Conservation (phyloP, 2,888 invertebrate species). For the Tachina grossa region DNA sequence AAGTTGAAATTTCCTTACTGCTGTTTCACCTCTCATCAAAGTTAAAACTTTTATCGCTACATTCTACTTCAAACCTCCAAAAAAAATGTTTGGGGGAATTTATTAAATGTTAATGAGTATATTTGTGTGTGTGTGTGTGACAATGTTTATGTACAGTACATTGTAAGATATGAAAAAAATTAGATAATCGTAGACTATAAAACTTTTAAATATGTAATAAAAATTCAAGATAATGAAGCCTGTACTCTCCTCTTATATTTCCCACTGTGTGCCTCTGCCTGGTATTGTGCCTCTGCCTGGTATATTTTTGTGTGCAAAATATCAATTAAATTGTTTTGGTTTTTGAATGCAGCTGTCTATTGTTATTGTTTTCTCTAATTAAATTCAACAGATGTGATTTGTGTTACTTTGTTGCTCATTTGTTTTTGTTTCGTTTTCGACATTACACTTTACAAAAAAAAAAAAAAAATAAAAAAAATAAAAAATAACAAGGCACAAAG, state of each 20-base stretch:
- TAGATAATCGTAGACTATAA: no score
- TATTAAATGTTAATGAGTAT: constrained; percentile 1
- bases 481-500: no score
- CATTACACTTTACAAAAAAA: no score
- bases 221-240: no score
- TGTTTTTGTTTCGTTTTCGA: no score
- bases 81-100: not conserved
- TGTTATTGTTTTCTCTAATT: constrained; percentile 16
- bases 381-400: constrained; percentile 63
- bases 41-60: not conserved
- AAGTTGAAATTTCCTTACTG: not conserved
- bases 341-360: not conserved
- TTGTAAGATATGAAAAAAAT: no score
- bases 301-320: not conserved
- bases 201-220: no score
- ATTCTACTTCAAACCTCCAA: not conserved
- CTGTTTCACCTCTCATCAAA: not conserved
- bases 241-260: not conserved
- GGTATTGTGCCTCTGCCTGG: not conserved
- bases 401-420: not conserved
- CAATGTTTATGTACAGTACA: not conserved
- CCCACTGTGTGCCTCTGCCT: not conserved
- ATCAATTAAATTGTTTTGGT: constrained; percentile 41
- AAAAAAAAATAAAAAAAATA: no score
- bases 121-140: not conserved